phyloP scores from a whole-genome alignment of 2,797 vertebrate genomes.

The Macrochelys suwanniensis region DNA sequence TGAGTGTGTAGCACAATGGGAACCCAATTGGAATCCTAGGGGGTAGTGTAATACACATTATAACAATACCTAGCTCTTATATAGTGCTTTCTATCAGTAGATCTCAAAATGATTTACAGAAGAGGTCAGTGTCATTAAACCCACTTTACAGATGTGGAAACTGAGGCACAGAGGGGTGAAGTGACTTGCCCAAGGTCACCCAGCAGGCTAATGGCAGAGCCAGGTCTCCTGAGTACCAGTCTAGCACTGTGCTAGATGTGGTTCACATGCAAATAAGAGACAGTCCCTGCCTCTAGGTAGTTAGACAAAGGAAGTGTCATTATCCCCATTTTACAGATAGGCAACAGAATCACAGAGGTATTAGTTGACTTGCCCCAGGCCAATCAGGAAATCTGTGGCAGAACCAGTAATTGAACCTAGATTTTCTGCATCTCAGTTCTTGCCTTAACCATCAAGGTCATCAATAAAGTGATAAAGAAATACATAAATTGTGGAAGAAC shows the following conservation, averaged over 20 bases:
- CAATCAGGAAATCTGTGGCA: constrained; percentile 10
- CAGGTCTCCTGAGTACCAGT: not conserved
- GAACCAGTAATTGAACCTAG: constrained; percentile 29
- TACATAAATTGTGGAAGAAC: not conserved
- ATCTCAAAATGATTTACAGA: not conserved
- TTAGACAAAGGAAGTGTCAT: not conserved
- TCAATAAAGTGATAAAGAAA: not conserved
- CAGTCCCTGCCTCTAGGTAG: not conserved
- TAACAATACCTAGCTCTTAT: not conserved
- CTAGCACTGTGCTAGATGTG: not conserved
- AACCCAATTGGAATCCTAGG: constrained; percentile 31
- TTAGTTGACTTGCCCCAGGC: constrained; percentile 22
- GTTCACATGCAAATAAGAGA: not conserved
- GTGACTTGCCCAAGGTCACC: not conserved
- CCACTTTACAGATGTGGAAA: not conserved
- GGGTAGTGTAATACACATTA: constrained; percentile 13
- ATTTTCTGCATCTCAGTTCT: constrained; percentile 26
- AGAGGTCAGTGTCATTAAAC: not conserved
- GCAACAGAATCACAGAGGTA: constrained; percentile 11
- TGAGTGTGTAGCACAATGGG: constrained; percentile 10
- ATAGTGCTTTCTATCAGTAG: not conserved
- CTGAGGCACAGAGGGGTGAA: not conserved
- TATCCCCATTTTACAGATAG: not conserved
- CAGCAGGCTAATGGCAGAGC: not conserved
- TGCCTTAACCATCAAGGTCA: constrained; percentile 25